Evolutionary conservation across 1,140 invertebrate species (phyloP).

Genomic region (Camponotus floridanus): DNA sequence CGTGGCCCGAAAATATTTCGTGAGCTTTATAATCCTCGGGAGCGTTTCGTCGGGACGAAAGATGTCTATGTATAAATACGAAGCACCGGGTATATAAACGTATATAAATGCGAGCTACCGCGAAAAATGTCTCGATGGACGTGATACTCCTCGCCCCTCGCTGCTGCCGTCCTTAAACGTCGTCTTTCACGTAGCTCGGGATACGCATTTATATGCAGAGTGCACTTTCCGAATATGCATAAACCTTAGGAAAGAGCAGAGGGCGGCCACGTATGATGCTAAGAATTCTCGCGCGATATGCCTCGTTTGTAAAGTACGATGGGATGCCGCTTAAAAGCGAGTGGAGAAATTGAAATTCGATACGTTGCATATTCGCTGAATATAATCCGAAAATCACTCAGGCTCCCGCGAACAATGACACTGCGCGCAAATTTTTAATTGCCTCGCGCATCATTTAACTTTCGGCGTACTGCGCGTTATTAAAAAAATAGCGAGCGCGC

Average conservation of each 20-base stretch:
- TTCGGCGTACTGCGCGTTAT: neutral
- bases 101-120: constrained; percentile 62
- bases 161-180: constrained; percentile 51
- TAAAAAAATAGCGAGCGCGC: constrained; percentile 31
- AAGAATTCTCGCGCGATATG: constrained; percentile 68
- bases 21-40: constrained; percentile 80
- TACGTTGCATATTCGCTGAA: constrained; percentile 42
- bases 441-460: constrained; percentile 30
- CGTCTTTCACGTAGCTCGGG: constrained; percentile 65
- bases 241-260: constrained; percentile 66
- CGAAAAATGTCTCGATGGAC: constrained; percentile 74
- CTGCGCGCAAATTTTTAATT: constrained; percentile 34
- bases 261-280: constrained; percentile 59
- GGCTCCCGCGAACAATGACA: neutral
- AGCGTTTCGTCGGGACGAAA: constrained; percentile 72
- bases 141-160: constrained; percentile 53
- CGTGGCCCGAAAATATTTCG: constrained; percentile 82
- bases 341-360: constrained; percentile 73
- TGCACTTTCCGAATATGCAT: constrained; percentile 76
- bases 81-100: constrained; percentile 68
- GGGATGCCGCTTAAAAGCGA: constrained; percentile 62
- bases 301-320: constrained; percentile 70
- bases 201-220: constrained; percentile 76
- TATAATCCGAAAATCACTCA: constrained; percentile 10
- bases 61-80: constrained; percentile 69